Conservation (phyloP, 2,888 invertebrate species). For the Polydrusus pterygomalis region DNA sequence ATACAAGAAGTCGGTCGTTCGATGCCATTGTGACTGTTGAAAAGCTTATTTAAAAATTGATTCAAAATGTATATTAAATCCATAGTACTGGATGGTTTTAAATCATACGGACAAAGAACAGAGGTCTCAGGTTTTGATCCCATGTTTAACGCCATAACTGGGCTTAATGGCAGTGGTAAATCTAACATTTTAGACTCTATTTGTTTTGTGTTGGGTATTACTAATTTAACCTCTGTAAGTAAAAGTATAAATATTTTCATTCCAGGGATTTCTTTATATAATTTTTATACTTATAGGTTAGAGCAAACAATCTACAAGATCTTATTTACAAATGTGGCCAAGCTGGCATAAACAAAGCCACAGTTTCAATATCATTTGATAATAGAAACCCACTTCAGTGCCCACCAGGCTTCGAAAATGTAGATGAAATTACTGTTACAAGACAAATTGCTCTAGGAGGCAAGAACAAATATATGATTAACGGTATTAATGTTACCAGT, state of each 20-base stretch:
- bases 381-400: slow-evolving; percentile 87
- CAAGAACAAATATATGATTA: slow-evolving; percentile 94
- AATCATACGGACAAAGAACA: slow-evolving; percentile 95
- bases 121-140: slow-evolving; percentile 95
- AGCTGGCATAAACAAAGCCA: slow-evolving; percentile 95
- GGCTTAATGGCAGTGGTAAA: slow-evolving; percentile 97
- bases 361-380: slow-evolving; percentile 96
- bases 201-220: slow-evolving; percentile 97
- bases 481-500: slow-evolving; percentile 92
- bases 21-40: not conserved
- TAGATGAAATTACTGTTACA: slow-evolving; percentile 93
- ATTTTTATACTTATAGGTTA: slow-evolving; percentile 78
- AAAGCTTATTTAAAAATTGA: slow-evolving; percentile 9
- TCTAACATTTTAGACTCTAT: slow-evolving; percentile 98
- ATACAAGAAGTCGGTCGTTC: not conserved
- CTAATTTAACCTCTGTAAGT: slow-evolving; percentile 91
- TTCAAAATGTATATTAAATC: slow-evolving; percentile 90
- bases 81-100: slow-evolving; percentile 96
- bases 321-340: slow-evolving; percentile 98
- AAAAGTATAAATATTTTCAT: not conserved
- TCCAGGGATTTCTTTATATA: not conserved
- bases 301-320: slow-evolving; percentile 93
- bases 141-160: slow-evolving; percentile 98
- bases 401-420: slow-evolving; percentile 93
- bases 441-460: slow-evolving; percentile 92